Evolutionary conservation across 2,113 vertebrate species (phyloP).

Genomic region (Forbesichthys papilliferus): DNA sequence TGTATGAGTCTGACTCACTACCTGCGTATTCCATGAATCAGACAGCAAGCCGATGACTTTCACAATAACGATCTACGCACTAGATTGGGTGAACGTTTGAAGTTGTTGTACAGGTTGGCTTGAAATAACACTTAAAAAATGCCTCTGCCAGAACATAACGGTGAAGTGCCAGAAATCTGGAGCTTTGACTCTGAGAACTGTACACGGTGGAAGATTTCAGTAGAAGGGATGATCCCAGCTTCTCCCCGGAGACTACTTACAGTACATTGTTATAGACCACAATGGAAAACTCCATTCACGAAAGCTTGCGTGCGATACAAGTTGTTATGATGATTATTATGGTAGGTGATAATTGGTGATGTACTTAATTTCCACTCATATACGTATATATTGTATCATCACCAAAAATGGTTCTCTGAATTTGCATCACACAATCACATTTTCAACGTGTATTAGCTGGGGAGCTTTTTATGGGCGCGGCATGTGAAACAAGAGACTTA

Average conservation of each 20-base stretch:
- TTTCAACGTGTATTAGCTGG: neutral
- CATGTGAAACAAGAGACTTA: neutral
- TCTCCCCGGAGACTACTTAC: neutral
- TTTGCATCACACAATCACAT: too few species aligned
- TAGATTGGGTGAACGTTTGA: conserved; percentile 6
- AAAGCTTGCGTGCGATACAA: too few species aligned
- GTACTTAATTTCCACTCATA: neutral
- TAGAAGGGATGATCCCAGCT: neutral
- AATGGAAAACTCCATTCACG: neutral
- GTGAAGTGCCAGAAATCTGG: neutral
- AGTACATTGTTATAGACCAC: neutral
- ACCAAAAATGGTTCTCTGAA: neutral
- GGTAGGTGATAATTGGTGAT: neutral
- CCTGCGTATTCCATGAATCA: conserved; percentile 35
- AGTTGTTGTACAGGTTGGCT: neutral
- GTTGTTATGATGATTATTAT: neutral
- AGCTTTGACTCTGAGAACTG: neutral
- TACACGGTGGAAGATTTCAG: neutral
- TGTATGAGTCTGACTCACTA: conserved; percentile 24
- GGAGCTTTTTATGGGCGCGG: too few species aligned
- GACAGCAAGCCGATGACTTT: conserved; percentile 25
- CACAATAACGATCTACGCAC: neutral
- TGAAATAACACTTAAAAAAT: neutral
- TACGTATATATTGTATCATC: neutral
- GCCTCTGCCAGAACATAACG: neutral